Base-by-base conservation (phyloP, 2,797 vertebrate species). In the Acrossocheilus wenchowensis region DNA sequence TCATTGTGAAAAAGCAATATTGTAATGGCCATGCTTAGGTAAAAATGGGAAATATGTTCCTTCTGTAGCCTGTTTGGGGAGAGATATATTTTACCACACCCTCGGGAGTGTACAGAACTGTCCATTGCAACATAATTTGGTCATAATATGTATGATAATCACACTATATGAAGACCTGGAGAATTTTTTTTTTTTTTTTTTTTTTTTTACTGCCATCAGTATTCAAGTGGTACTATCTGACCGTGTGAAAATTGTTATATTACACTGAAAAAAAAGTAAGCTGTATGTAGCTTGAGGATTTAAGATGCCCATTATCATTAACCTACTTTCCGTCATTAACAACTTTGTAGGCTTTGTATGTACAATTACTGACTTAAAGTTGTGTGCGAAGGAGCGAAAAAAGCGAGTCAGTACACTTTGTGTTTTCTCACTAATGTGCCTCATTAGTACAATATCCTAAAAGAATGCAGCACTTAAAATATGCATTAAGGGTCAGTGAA, bases 361-460 rank as follows among this genome's bases (percentile, higher is more conserved):
- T 60, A 45, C 71, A 73, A 14, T 41, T 50, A 15, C 14, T 43
- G 36, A 62, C 39, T 52, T 36, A 78, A 79, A 26, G 21, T n/a
- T 60, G 3, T 78, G 21, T 50, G 45, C 3, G 17, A 48, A 26
- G 41, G 34, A 69, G 26, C 10, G 30, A 36, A 39, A 19, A 75
- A n/a, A 64, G n/a, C 52, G n/a, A 34, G 36, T 52, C 54, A 30
- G 43, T 68, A 34, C 21, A 6, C 50, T 30, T 69, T 71, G 62
- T 39, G 19, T 14, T 36, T 43, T 11, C 66, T 72, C 5, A 39
- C 36, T 62, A 72, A 72, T 72, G 52, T 11, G n/a, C 52, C 26
- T 80, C 66, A 80, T 85, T 72, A 48, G 50, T 62, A 79, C 26
- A 79, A 60, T 72, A 85, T 62, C 66, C 50, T 68, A n/a, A 23